Conservation (phyloP, 2,888 invertebrate species). For the Pandemis cinnamomeana region DNA sequence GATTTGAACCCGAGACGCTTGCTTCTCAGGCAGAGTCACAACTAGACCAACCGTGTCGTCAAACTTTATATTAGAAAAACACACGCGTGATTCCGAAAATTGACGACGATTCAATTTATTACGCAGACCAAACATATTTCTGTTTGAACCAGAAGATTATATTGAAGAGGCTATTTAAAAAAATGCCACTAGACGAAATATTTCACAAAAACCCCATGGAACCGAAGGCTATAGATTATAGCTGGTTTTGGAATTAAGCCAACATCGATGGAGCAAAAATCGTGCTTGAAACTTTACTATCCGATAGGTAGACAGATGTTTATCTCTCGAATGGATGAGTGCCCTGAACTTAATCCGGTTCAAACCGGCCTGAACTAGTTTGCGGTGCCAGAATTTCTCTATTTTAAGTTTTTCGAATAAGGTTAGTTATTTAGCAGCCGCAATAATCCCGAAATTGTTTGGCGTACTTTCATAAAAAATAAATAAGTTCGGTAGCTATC, state of each 20-base stretch:
- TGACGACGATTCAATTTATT: too few species aligned
- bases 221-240: constrained; percentile 1
- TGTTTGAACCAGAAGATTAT: neutral
- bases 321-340: constrained; percentile 5
- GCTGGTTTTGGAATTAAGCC: constrained; percentile 5
- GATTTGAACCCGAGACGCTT: too few species aligned
- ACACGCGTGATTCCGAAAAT: too few species aligned
- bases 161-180: neutral
- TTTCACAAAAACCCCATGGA: constrained; percentile 3
- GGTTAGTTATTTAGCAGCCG: neutral
- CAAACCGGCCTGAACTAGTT: neutral
- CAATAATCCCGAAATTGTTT: neutral
- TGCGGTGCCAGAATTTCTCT: constrained; percentile 6
- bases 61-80: too few species aligned
- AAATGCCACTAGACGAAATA: neutral
- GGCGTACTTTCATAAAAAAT: neutral
- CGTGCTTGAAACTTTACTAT: constrained; percentile 1
- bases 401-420: neutral
- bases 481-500: neutral
- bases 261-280: constrained; percentile 12
- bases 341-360: constrained; percentile 6
- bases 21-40: too few species aligned
- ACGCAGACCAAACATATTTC: too few species aligned
- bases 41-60: too few species aligned
- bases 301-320: constrained; percentile 18